Percentiles rank a stretch among this genome's conserved stretches.
These are phyloP conservation scores for Synanthedon andrenaeformis DNA, from an alignment of 2,888 invertebrate species.

Conservation along the genomic window DNA sequence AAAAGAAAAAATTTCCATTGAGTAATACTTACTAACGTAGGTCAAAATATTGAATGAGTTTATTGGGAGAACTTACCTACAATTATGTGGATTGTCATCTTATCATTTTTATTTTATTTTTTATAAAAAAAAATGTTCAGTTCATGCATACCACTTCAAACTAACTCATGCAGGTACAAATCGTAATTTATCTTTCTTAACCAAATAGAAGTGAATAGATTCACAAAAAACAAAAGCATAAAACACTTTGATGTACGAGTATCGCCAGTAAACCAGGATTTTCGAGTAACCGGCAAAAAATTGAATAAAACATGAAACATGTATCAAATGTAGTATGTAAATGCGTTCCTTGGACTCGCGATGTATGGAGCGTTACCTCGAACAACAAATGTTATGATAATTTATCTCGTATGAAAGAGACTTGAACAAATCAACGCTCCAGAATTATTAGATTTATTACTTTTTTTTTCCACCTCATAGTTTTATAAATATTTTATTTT, in stretches of 20 bases:
- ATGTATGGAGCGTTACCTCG: slow-evolving; percentile 28
- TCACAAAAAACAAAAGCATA: slow-evolving; percentile 17
- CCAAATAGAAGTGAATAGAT: not conserved
- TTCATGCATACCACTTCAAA: not conserved
- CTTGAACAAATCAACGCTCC: not conserved
- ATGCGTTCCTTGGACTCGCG: slow-evolving; percentile 23
- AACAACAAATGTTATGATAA: slow-evolving; percentile 15
- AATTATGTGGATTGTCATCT: too few species aligned
- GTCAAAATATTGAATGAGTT: too few species aligned
- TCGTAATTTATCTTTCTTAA: too few species aligned
- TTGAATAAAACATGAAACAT: slow-evolving; percentile 42
- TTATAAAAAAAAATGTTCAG: too few species aligned
- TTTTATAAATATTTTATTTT: too few species aligned
- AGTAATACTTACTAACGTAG: too few species aligned
- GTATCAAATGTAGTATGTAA: slow-evolving; percentile 32
- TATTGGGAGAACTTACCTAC: too few species aligned
- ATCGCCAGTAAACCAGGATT: slow-evolving; percentile 9
- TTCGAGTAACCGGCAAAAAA: slow-evolving; percentile 12
- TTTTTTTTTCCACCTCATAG: too few species aligned
- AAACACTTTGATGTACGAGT: slow-evolving; percentile 22
- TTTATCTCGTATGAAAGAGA: not conserved
- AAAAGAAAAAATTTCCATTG: too few species aligned
- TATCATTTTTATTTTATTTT: too few species aligned
- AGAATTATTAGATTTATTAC: not conserved
- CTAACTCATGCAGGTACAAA: too few species aligned